A percentile compares a stretch with the other conserved stretches of the same genome.
These are phyloP conservation scores for Bactericera cockerelli DNA, from an alignment of 1,140 invertebrate genomes.

Conservation along the genomic window DNA sequence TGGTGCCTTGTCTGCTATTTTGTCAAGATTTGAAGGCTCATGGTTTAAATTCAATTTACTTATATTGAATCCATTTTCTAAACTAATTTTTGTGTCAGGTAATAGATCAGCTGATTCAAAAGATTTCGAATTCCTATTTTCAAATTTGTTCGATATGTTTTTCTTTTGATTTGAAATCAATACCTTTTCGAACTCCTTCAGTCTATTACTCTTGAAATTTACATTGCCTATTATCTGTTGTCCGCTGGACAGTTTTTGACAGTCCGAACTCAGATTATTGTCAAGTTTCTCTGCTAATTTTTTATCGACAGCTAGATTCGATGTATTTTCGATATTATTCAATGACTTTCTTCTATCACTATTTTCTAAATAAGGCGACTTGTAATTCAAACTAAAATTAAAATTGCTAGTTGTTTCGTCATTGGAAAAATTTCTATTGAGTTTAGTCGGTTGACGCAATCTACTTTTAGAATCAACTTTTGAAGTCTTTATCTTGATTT, in stretches of 20 bases:
- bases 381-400: too few species aligned
- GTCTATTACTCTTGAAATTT: not conserved
- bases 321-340: not conserved
- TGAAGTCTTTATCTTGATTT: not conserved
- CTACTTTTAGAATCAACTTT: too few species aligned
- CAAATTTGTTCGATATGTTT: constrained; percentile 1
- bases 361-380: too few species aligned
- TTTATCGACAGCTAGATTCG: too few species aligned
- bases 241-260: too few species aligned
- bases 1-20: not conserved
- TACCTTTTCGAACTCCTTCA: not conserved
- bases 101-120: not conserved
- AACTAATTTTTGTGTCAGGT: not conserved
- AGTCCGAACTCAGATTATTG: too few species aligned
- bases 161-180: constrained; percentile 4
- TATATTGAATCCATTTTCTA: not conserved
- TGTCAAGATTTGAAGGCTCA: not conserved
- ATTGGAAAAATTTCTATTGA: not conserved
- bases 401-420: not conserved
- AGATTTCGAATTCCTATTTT: not conserved
- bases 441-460: not conserved
- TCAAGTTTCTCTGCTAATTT: too few species aligned
- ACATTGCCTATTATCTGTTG: not conserved
- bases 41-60: not conserved
- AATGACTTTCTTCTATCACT: too few species aligned